Base-by-base conservation (phyloP, 1,140 invertebrate genomes). In the Meloidogyne chitwoodi region DNA sequence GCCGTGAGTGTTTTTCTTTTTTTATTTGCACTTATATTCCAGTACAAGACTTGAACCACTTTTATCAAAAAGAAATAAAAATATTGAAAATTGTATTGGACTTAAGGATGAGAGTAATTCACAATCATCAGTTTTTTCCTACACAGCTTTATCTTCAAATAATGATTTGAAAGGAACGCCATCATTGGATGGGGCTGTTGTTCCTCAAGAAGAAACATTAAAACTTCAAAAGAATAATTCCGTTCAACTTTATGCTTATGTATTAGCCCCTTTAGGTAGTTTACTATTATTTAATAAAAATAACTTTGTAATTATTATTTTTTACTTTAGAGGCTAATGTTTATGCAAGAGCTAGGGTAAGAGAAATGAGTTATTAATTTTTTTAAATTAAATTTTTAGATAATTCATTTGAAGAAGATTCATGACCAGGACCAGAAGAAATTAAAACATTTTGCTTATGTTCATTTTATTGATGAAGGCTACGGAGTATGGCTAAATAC, bases 261-360 rank as follows among this genome's bases (percentile, higher is more conserved):
- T 78, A 22, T 80, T 78, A 78, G 77, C 77, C 8, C 77, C 77
- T 19, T 38, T n/a, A n/a, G n/a, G n/a, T n/a, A n/a, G n/a, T n/a
- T n/a, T n/a, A n/a, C n/a, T n/a, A n/a, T n/a, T n/a, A n/a, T n/a
- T n/a, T n/a, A n/a, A n/a, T n/a, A n/a, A n/a, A n/a, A n/a, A n/a
- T n/a, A n/a, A n/a, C n/a, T n/a, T n/a, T n/a, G n/a, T n/a, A n/a
- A n/a, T n/a, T n/a, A n/a, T n/a, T n/a, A n/a, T n/a, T n/a, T n/a
- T n/a, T n/a, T n/a, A n/a, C n/a, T n/a, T n/a, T 77, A 27, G 70
- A 77, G 10, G 76, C 77, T 27, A 38, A 68, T 61, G 29, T 78
- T 29, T 77, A 77, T 68, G 76, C 75, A 16, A 26, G 76, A 44
- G 76, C 69, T 11, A 44, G 76, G 11, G 69, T 77, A 56, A 48